Conservation (phyloP, 2,113 vertebrate genomes). For the Seriola rivoliana region DNA sequence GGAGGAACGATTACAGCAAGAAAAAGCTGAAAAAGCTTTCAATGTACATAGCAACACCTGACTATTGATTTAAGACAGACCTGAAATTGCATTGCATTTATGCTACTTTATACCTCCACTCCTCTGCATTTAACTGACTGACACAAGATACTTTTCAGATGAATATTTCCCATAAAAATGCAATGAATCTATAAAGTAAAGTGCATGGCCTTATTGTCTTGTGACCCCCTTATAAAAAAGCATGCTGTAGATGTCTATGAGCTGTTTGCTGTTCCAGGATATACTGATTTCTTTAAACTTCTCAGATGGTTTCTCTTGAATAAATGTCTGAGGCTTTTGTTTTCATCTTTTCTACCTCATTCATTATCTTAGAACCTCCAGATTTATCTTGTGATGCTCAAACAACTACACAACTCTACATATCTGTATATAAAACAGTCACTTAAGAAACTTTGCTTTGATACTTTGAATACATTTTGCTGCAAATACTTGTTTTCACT, state of each 20-base stretch:
- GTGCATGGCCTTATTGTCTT: background rate
- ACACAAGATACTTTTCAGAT: background rate
- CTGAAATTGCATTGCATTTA: no score
- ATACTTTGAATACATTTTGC: background rate
- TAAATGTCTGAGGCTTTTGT: background rate
- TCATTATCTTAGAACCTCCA: background rate
- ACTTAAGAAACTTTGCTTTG: background rate
- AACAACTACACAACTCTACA: background rate
- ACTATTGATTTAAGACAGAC: no score
- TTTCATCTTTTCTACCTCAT: background rate
- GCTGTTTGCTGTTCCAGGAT: background rate
- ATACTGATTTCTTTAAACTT: background rate
- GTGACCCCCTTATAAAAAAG: background rate
- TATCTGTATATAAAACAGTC: background rate
- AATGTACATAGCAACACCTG: no score
- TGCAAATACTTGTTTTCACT: background rate
- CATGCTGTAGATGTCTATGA: background rate
- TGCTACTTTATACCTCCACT: no score
- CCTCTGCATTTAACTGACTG: no score
- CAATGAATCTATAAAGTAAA: background rate
- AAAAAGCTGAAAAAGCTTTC: no score
- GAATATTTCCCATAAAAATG: background rate
- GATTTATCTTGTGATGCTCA: background rate
- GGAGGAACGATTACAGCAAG: background rate
- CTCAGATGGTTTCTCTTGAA: background rate